phyloP scores from a whole-genome alignment of 2,113 vertebrate species.

The Marmota monax region DNA sequence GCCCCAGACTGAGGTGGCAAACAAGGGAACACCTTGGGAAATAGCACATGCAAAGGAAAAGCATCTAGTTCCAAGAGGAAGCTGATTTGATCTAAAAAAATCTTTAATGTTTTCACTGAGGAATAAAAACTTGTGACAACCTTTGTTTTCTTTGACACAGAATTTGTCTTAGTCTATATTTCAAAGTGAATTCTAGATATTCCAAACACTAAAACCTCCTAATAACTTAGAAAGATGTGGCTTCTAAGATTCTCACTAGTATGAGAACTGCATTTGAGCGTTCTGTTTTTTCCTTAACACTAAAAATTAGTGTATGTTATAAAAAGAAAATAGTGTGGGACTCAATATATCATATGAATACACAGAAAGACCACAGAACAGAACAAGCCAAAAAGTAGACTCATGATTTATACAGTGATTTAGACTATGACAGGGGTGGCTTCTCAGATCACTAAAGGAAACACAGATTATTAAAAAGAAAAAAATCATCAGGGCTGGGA shows the following conservation, averaged over 20 bases:
- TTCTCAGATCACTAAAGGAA: background rate
- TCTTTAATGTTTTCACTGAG: background rate
- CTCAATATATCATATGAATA: background rate
- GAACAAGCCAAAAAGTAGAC: background rate
- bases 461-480: background rate
- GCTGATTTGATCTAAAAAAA: conserved; percentile 7
- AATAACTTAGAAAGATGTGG: background rate
- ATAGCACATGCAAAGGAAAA: background rate
- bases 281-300: background rate
- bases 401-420: background rate
- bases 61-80: background rate
- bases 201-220: background rate
- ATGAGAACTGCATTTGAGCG: background rate
- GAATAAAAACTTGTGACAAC: background rate
- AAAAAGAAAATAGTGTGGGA: background rate
- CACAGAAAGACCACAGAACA: background rate
- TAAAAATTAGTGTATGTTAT: background rate
- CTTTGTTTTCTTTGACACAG: conserved; percentile 16
- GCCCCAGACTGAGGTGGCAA: background rate
- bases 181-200: conserved; percentile 55
- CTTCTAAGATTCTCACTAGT: background rate
- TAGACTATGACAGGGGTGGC: background rate
- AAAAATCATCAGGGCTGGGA: background rate
- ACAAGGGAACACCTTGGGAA: background rate
- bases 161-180: conserved; percentile 48